Evolutionary conservation across 1,140 invertebrate genomes (phyloP), one percentile per base, ranked within the genome.

Genomic region (Sitobion miscanthi): DNA sequence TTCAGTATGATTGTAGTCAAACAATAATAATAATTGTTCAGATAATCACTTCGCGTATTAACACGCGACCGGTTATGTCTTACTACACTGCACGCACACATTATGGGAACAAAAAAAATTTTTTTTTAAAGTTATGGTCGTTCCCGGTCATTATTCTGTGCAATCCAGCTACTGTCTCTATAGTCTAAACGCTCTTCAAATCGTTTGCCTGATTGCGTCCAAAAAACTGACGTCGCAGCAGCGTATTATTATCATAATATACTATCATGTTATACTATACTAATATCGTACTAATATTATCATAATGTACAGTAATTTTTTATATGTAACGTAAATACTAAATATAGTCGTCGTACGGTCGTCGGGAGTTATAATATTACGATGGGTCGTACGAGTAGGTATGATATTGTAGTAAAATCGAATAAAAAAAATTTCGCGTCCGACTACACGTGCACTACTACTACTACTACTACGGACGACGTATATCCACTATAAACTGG

Each of bases 21-120:
- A n/a, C n/a, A 77, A 77, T 77, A n/a, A 77, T 77, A 69, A 69
- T 69, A 77, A 77, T 77, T 35, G 62, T 77, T 77, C 30, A n/a
- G 14, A 77, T n/a, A 77, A 77, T n/a, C 62, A 77, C 30, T n/a
- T 77, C 62, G 62, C n/a, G 35, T 35, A 77, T 77, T 77, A 77
- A 77, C 14, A 77, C n/a, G 62, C 30, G 62, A 35, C 30, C 30
- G n/a, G 62, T 35, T 77, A 77, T 77, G n/a, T 77, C n/a, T 77
- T 77, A 77, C n/a, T 77, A 35, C 11, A 77, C n/a, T 77, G 62
- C 62, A 35, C n/a, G n/a, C n/a, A n/a, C 62, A 77, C n/a, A 77
- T 6, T 20, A 62, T 11, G n/a, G 14, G 30, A 77, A 77, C 14
- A n/a, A n/a, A 62, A 9, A 62, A 62, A 4, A 3, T 42, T 38